phyloP scores from a whole-genome alignment of 1,140 invertebrate genomes.

The Sycobia sp. region DNA sequence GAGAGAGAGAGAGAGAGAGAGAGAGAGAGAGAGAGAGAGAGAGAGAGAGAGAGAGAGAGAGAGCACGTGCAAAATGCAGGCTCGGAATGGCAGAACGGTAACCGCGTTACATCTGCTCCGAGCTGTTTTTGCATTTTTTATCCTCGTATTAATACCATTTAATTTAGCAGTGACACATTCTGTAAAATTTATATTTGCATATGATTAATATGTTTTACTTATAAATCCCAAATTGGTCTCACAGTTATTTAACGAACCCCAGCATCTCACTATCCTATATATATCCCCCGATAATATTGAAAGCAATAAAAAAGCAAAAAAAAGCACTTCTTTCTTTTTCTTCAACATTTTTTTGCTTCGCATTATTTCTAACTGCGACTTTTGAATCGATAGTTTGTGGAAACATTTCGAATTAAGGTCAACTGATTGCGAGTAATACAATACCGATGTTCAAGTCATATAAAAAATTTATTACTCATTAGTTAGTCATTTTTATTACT shows the following conservation, averaged over 20 bases:
- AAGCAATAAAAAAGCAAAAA: too few relatives aligned
- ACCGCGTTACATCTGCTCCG: background rate
- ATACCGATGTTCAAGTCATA: too few relatives aligned
- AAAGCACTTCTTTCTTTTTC: too few relatives aligned
- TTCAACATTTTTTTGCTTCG: too few relatives aligned
- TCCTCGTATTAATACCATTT: conserved; percentile 37
- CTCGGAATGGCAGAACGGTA: conserved; percentile 51
- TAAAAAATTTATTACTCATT: too few relatives aligned
- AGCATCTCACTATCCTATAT: too few relatives aligned
- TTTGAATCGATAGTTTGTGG: too few relatives aligned
- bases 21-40: background rate
- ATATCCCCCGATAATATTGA: too few relatives aligned
- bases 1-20: background rate
- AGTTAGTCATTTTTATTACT: too few relatives aligned
- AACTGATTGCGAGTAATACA: too few relatives aligned
- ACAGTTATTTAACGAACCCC: conserved; percentile 10
- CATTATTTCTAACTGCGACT: too few relatives aligned
- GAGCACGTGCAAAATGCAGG: conserved; percentile 52
- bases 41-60: conserved; percentile 5
- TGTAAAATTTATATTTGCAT: conserved; percentile 62
- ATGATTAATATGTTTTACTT: conserved; percentile 61
- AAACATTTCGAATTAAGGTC: too few relatives aligned
- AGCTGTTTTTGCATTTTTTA: background rate
- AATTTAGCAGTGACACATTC: conserved; percentile 57
- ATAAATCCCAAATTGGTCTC: conserved; percentile 38